These are phyloP conservation scores for Tachysurus fulvidraco DNA, from an alignment of 2,113 vertebrate species.

Conservation along the genomic window DNA sequence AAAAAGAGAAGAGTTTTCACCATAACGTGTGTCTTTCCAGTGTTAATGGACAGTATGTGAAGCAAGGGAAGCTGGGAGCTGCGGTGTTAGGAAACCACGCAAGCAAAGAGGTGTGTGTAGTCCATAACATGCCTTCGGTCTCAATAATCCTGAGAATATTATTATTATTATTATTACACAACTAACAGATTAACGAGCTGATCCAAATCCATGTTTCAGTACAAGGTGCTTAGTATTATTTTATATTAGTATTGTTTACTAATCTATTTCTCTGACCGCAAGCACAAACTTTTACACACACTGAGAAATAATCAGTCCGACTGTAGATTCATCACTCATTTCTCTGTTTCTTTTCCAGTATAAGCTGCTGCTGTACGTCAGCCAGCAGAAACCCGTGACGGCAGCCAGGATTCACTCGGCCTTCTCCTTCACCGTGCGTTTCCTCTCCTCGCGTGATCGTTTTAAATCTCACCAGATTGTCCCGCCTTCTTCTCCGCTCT, in stretches of 20 bases:
- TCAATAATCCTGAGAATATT: background rate
- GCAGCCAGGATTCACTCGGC: conserved; percentile 81
- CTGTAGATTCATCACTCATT: conserved; percentile 24
- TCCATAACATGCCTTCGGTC: background rate
- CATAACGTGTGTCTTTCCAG: conserved; percentile 15
- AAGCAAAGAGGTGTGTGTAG: conserved; percentile 81
- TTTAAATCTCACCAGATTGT: background rate
- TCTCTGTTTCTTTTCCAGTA: conserved; percentile 74
- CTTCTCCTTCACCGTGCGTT: conserved; percentile 87
- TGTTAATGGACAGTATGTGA: conserved; percentile 86
- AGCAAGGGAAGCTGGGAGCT: conserved; percentile 94
- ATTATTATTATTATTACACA: too few species aligned
- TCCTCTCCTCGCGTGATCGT: background rate
- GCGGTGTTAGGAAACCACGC: conserved; percentile 87
- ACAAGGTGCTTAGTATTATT: background rate
- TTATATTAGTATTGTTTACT: too few species aligned
- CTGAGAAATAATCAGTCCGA: background rate
- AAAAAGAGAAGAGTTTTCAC: background rate
- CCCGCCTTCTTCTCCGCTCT: background rate
- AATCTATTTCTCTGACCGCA: too few species aligned
- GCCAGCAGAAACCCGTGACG: conserved; percentile 88
- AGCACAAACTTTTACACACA: background rate
- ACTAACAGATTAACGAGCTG: background rate
- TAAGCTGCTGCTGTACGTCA: conserved; percentile 91
- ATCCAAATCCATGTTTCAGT: background rate